Evolutionary conservation across 1,140 invertebrate species (phyloP).

Genomic region (Hirudo medicinalis): DNA sequence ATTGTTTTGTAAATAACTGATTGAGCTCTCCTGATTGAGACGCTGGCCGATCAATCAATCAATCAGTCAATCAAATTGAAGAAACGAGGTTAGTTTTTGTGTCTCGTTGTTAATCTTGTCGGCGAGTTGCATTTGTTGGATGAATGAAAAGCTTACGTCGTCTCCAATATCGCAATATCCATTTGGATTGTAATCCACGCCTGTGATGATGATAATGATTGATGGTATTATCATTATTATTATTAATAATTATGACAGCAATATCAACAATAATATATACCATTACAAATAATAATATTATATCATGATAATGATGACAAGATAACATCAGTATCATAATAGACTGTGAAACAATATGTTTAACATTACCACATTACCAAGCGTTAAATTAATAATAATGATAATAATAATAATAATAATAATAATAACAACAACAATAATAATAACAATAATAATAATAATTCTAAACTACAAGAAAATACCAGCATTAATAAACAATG

Average conservation of each 20-base stretch:
- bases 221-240: too few species aligned
- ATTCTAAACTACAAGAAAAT: conserved; percentile 18
- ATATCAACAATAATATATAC: too few species aligned
- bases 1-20: background rate
- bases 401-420: too few species aligned
- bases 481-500: conserved; percentile 89
- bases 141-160: background rate
- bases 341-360: too few species aligned
- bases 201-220: background rate
- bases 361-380: too few species aligned
- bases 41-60: background rate
- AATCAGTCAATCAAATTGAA: background rate
- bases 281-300: too few species aligned
- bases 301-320: too few species aligned
- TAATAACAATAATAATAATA: background rate
- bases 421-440: background rate
- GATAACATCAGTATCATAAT: too few species aligned
- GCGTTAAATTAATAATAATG: too few species aligned
- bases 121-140: background rate
- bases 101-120: background rate
- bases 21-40: background rate
- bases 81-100: too few species aligned
- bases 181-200: background rate
- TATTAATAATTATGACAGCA: too few species aligned
- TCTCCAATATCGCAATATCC: background rate